Base-by-base conservation (phyloP, 2,797 vertebrate species). In the Chloroceryle amazona region DNA sequence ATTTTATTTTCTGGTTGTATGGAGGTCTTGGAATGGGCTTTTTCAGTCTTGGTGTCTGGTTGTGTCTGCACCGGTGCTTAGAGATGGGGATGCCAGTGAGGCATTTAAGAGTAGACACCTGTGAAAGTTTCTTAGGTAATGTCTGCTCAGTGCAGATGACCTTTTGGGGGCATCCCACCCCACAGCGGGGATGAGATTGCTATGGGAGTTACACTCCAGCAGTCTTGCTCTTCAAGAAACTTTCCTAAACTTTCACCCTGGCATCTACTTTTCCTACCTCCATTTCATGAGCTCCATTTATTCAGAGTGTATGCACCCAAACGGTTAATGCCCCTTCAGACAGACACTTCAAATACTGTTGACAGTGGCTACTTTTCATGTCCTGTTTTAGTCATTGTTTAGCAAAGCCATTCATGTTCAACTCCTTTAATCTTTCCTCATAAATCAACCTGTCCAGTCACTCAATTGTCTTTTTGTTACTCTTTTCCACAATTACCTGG, bases 371-470 rank as follows among this genome's bases (percentile, higher is more conserved):
- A 79, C 93, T 87, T 95, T 90, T 95, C 10, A 19, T 86, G 89
- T 90, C 75, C 70, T 72, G 57, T 75, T 78, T 90, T 51, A 75
- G 42, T 96, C 89, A 95, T 84, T 94, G 61, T 96, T 96, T 95
- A 93, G 91, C 81, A 70, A 94, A 93, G 68, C 67, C 94, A 93
- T 96, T 90, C 79, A 90, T 81, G 85, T 73, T 97, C 96, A 80
- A 35, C 51, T 97, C 89, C 97, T 97, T 97, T 96, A 93, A 97
- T 96, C 95, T 97, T 96, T 93, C 70, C 72, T 96, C 96, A 93
- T 96, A 97, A 97, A 97, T 97, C 95, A 97, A 88, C 73, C 63
- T 97, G 71, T 84, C 87, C 37, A 90, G 83, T 35, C 8, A 11
- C 67, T 95, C 96, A 95, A 29, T 97, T 95, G 93, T 97, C 95